Percentiles rank a stretch among this genome's conserved stretches.
These are phyloP conservation scores for Dicaeum eximium DNA, from an alignment of 2,113 vertebrate genomes.

Conservation along the genomic window DNA sequence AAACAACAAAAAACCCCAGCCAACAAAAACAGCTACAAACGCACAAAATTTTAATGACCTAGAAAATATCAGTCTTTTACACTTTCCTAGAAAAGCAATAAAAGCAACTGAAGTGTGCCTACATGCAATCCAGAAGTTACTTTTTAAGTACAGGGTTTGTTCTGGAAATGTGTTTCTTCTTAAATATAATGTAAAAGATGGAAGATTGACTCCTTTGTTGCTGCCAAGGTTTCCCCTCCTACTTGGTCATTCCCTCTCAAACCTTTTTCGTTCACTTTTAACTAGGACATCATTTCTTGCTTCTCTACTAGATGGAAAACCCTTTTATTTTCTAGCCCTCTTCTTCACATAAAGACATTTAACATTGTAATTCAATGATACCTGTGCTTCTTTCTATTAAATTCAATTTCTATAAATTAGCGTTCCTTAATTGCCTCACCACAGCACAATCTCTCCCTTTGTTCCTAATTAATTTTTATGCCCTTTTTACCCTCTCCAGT, in stretches of 20 bases:
- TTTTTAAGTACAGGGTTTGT: neutral
- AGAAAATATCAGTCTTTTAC: neutral
- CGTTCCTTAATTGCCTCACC: neutral
- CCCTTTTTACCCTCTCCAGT: neutral
- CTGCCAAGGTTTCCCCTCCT: neutral
- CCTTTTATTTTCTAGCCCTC: neutral
- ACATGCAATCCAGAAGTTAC: neutral
- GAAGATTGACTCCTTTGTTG: neutral
- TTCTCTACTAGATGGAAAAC: neutral
- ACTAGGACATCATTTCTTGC: neutral
- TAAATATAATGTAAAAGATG: neutral
- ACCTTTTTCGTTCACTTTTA: neutral
- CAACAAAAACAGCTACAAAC: neutral
- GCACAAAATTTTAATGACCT: neutral
- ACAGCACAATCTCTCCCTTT: neutral
- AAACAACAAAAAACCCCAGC: accelerated
- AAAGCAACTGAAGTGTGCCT: neutral
- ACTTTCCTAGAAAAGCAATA: neutral
- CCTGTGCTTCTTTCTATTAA: neutral
- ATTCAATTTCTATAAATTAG: neutral
- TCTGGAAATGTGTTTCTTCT: neutral
- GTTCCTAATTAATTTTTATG: neutral
- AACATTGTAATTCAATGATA: neutral
- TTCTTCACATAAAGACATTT: neutral
- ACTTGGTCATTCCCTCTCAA: neutral